Evolutionary conservation across 2,888 invertebrate genomes (phyloP), one percentile per base, ranked within the genome.

Genomic region (Elysia crispata): DNA sequence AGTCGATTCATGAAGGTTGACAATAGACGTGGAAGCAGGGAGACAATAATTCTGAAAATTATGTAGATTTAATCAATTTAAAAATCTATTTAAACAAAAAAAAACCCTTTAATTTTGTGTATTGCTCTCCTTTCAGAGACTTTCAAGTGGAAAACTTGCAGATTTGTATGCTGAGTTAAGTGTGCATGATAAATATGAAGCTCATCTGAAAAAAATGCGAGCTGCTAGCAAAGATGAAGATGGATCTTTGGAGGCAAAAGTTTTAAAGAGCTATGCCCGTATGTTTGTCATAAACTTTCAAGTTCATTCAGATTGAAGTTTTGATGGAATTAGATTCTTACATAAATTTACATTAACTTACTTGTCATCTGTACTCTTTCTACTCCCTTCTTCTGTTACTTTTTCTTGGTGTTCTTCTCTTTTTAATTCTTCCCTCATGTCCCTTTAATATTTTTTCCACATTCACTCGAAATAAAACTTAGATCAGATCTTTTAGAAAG

Each of bases 141-240:
- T 98, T 62, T 95, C 96, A 5, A 96, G 96, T 89, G 94, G 95
- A 0, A 97, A 97, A 91, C 92, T 98, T 41, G 96, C 96, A 88
- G 96, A 96, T 0, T 91, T 98, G 28, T 97, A 96, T 90, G 96
- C 96, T 90, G 98, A 98, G 89, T 93, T 98, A 8, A 96, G 96
- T 93, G 94, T 97, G 66, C 98, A 98, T 83, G 98, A 98, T 89
- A 97, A 97, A 93, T 96, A 97, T 91, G 97, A 98, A 93, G 93
- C 97, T 54, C 94, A 95, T 0, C 95, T 95, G 91, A 98, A 98
- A 91, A 95, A 95, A 89, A 91, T 95, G 1, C 96, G 95, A 89
- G 94, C 95, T 67, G 96, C 97, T 86, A 96, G 96, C 30, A 94
- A 95, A 83, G 98, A 98, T 91, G 96, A 96, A 86, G 96, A 97